Conservation (phyloP, 2,113 vertebrate genomes). For the Talpa occidentalis region DNA sequence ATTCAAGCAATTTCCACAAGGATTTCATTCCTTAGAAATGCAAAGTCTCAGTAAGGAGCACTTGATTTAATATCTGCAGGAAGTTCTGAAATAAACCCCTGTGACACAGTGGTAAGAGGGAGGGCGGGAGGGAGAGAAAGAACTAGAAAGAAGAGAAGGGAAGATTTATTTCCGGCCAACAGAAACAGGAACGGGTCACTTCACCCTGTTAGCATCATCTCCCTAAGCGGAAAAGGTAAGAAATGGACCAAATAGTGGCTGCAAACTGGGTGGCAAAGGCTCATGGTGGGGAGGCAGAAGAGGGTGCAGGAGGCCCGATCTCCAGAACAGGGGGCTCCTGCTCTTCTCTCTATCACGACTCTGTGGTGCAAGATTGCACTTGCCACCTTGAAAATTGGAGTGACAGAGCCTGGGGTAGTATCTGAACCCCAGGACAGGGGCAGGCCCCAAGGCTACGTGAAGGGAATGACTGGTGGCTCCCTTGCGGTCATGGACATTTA, state of each 20-base stretch:
- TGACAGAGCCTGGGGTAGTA: accelerated
- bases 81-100: too few relatives aligned
- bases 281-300: too few relatives aligned
- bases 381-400: background rate
- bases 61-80: background rate
- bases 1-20: background rate
- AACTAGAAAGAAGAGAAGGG: background rate
- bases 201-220: background rate
- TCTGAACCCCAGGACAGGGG: background rate
- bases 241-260: background rate
- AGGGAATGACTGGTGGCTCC: too few relatives aligned
- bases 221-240: background rate
- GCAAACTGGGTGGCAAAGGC: background rate
- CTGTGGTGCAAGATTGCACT: accelerated
- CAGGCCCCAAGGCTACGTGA: background rate
- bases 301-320: too few relatives aligned
- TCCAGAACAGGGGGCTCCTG: too few relatives aligned
- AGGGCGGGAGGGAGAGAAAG: background rate
- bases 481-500: background rate
- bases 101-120: background rate
- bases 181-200: background rate
- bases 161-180: background rate
- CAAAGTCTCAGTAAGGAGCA: background rate
- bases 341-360: background rate
- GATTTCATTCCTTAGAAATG: background rate